Evolutionary conservation across 2,113 vertebrate genomes (phyloP).

Genomic region (Pongo pygmaeus): DNA sequence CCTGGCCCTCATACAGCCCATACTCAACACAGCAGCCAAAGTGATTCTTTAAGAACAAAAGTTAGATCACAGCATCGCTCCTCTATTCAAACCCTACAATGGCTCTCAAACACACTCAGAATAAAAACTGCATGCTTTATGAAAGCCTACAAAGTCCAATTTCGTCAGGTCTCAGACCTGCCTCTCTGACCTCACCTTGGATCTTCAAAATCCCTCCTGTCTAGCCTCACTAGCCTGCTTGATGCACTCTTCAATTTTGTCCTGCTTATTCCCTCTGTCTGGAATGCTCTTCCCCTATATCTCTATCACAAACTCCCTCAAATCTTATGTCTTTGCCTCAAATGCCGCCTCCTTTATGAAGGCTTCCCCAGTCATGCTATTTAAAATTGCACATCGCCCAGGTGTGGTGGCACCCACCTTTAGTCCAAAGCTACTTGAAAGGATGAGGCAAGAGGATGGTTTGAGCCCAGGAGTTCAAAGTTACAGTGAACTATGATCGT

Average conservation of each 20-base stretch:
- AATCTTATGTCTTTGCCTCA: neutral
- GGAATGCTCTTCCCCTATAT: neutral
- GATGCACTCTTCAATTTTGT: neutral
- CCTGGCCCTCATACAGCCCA: neutral
- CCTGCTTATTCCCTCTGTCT: neutral
- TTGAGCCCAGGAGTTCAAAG: neutral
- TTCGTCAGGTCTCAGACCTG: neutral
- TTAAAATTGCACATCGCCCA: neutral
- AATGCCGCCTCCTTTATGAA: neutral
- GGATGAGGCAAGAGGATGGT: neutral
- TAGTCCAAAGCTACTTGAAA: neutral
- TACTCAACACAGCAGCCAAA: neutral
- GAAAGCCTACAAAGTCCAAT: neutral
- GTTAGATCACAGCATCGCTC: neutral
- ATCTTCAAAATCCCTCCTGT: neutral
- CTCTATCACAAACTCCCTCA: neutral
- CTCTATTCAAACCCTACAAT: neutral
- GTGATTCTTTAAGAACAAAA: neutral
- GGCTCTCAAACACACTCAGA: neutral
- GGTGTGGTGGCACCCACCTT: neutral
- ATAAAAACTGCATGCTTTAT: neutral
- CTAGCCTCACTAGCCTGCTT: neutral
- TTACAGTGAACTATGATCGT: neutral
- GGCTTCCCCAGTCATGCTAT: neutral
- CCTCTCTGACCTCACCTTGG: neutral